Base-by-base conservation (phyloP, 2,797 vertebrate genomes). In the Gastrophryne carolinensis region DNA sequence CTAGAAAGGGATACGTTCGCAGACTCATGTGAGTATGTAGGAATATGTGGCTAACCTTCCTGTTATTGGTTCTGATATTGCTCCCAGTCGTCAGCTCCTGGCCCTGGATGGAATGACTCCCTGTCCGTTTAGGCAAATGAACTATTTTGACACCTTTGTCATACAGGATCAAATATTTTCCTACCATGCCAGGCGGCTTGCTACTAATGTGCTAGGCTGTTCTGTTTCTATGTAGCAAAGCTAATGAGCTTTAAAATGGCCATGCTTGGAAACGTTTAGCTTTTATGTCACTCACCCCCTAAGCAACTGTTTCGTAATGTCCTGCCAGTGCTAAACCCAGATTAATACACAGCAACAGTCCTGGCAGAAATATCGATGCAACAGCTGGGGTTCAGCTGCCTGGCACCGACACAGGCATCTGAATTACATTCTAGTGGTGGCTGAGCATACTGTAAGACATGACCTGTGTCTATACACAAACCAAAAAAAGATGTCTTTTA, bases 61-160 rank as follows among this genome's bases (percentile, higher is more conserved):
- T 34, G 21, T 66, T 11, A 66, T 34, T 8, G 21, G 29, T 19
- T 84, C 84, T 83, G 86, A 87, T 85, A 84, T 79, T 80, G 78
- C 82, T 66, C 41, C 76, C 17, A 73, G 79, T 75, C 30, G 85
- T 79, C 73, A 65, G 10, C 35, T 30, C 30, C 23, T 54, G 57
- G n/a, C 65, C 24, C 12, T 27, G 37, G 50, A 35, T 57, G 27
- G 15, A 54, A 24, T 29, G 11, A 29, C 26, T 66, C 10, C 3
- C 34, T 75, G 73, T 73, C 78, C 69, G 39, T 53, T 49, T 29
- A 41, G 30, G 65, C 47, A 69, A 62, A 75, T 29, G 5, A 53
- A 72, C 58, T 65, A 11, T 52, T 32, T 57, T 66, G 34, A 54
- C 68, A 72, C 64, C 75, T 81, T 78, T 76, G 50, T 71, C 72